Evolutionary conservation across 2,113 vertebrate genomes (phyloP), one percentile per base, ranked within the genome.

Genomic region (Anolis sagrei): DNA sequence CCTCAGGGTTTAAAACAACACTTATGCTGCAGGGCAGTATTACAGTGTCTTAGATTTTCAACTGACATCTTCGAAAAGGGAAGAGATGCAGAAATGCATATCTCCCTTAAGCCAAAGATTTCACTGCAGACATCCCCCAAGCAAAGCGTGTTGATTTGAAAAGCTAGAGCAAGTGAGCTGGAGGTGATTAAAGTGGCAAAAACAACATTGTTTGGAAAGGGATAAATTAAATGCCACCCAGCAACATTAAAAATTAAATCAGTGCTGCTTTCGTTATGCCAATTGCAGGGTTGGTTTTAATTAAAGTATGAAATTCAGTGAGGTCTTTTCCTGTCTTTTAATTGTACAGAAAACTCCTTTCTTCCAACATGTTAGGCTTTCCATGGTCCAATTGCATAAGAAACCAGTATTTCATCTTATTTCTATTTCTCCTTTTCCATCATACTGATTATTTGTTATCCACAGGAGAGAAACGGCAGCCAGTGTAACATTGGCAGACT

Each of bases 21-120:
- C 19, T 29, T 83, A 21, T 85, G 79, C 36, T 83, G 25, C 74
- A 84, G 29, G 62, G 81, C 77, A 27, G 18, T 68, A 49, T 6
- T n/a, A 77, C 48, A 64, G 34, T 18, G 34, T 7, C 49, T 36
- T 86, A 77, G 72, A 66, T 84, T 88, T 85, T 80, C 66, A 36
- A 0, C 0, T 80, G 72, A 73, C 84, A 79, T 19, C 2, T 87
- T 85, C 23, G 74, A 76, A 83, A 83, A 49, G n/a, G 83, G 68
- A 85, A 72, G 51, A 87, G 89, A 86, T 92, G 58, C 58, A 85
- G 66, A 88, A 86, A 39, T 16, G 39, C 27, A 21, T 25, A 18
- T 25, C 81, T 5, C 64, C 36, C 14, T 48, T 78, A 84, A 72
- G 62, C 58, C 64, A 72, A 79, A 82, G n/a, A 58, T 0, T 79